phyloP scores from a whole-genome alignment of 2,888 invertebrate genomes.

The Lithophane ornitopus region DNA sequence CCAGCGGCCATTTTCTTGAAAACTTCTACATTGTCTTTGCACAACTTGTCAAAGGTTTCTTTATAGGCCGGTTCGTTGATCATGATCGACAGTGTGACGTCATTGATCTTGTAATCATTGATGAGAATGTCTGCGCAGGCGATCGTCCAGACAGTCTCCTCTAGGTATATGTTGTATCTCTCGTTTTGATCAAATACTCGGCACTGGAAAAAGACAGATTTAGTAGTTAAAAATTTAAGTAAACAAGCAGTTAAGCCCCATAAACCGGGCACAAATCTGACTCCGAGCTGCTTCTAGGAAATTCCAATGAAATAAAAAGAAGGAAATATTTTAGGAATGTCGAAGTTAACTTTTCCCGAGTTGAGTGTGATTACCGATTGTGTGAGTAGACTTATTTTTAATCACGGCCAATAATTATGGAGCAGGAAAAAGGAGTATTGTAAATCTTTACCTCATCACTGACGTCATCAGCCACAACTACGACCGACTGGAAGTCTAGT shows the following conservation, averaged over 20 bases:
- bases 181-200: slow-evolving; percentile 92
- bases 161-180: slow-evolving; percentile 91
- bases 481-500: slow-evolving; percentile 79
- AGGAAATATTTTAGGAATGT: background rate
- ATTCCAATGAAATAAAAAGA: background rate
- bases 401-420: background rate
- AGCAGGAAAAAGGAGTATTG: background rate
- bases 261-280: background rate
- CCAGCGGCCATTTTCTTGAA: slow-evolving; percentile 68
- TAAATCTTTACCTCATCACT: slow-evolving; percentile 77
- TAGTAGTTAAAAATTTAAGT: background rate
- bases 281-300: background rate
- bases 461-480: slow-evolving; percentile 75
- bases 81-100: slow-evolving; percentile 21
- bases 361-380: background rate
- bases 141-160: slow-evolving; percentile 85
- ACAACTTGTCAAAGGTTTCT: slow-evolving; percentile 71
- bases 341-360: background rate
- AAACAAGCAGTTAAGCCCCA: background rate
- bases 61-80: slow-evolving; percentile 61
- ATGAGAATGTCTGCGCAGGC: slow-evolving; percentile 75
- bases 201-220: slow-evolving; percentile 76
- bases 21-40: slow-evolving; percentile 70
- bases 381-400: background rate
- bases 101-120: slow-evolving; percentile 21